Conservation (phyloP, 2,888 invertebrate species). For the Enchytraeus crypticus region DNA sequence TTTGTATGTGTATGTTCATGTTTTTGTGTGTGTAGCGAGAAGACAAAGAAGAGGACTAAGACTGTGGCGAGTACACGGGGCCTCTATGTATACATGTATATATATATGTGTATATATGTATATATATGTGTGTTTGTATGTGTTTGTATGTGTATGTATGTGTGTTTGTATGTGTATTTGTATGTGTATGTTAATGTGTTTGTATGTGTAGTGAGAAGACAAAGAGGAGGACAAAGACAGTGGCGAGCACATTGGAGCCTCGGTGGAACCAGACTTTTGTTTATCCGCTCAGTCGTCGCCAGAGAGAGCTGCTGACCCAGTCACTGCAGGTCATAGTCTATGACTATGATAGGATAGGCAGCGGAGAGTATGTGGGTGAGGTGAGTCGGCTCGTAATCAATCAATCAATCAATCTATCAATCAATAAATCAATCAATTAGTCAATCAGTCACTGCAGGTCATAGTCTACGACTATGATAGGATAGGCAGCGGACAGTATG, state of each 20-base stretch:
- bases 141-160: too few relatives aligned
- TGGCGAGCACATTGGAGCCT: constrained; percentile 86
- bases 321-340: constrained; percentile 81
- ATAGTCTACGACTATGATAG: constrained; percentile 96
- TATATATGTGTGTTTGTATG: too few relatives aligned
- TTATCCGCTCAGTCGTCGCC: constrained; percentile 78
- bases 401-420: too few relatives aligned
- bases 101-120: not conserved
- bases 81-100: not conserved
- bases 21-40: not conserved
- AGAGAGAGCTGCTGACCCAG: constrained; percentile 75
- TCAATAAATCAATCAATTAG: too few relatives aligned
- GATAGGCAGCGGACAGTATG: constrained; percentile 75
- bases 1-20: not conserved
- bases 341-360: constrained; percentile 85
- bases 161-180: too few relatives aligned
- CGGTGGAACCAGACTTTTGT: constrained; percentile 95
- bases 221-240: constrained; percentile 84
- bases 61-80: too few relatives aligned
- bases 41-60: too few relatives aligned
- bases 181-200: too few relatives aligned
- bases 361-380: constrained; percentile 88
- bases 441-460: constrained; percentile 69
- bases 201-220: constrained; percentile 73
- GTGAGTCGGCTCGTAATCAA: constrained; percentile 51